Base-by-base conservation (phyloP, 2,113 vertebrate genomes). In the Salvator merianae region DNA sequence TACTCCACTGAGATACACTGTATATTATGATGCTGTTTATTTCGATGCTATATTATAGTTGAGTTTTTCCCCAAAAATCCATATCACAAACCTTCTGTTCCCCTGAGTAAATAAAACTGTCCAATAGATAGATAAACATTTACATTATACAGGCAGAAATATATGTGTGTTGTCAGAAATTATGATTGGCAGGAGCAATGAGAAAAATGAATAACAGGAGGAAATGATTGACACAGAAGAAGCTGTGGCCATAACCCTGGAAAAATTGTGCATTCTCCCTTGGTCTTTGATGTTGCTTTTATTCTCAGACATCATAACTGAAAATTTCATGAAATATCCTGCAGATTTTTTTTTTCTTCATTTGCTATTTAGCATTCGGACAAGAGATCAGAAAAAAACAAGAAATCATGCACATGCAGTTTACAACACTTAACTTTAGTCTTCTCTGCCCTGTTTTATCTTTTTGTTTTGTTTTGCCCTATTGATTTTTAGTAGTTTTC, bases 131-230 rank as follows among this genome's bases (percentile, higher is more conserved):
- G 62, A 65, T 73, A 18, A 47, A 16, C 30, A 30, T 68, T 69
- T n/a, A 83, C 40, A 68, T 66, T 13, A 76, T 50, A 53, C 22
- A 76, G 62, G 50, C 62, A 83, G 40, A 34, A 36, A 3, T 34
- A 63, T 68, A 34, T 24, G 40, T 80, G 30, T 76, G 13, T 66
- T 83, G 55, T 65, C 24, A 20, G 13, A 76, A 75, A 50, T 16
- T n/a, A 76, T 83, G 82, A 83, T 83, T 75, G 82, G 30, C 62
- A 83, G 32, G 59, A 83, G 40, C n/a, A 76, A 62, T 36, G 40
- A 66, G 32, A 50, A 68, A n/a, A 76, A 62, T 36, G 40, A 66
- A 16, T 50, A 68, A 28, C 72, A 50, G 38, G 75, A 83, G 40
- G 40, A 14, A 83, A 83, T 83, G 72, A 83, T 32, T 75, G 82